Base-by-base conservation (phyloP, 2,113 vertebrate species). In the Dolichotis patagonum region DNA sequence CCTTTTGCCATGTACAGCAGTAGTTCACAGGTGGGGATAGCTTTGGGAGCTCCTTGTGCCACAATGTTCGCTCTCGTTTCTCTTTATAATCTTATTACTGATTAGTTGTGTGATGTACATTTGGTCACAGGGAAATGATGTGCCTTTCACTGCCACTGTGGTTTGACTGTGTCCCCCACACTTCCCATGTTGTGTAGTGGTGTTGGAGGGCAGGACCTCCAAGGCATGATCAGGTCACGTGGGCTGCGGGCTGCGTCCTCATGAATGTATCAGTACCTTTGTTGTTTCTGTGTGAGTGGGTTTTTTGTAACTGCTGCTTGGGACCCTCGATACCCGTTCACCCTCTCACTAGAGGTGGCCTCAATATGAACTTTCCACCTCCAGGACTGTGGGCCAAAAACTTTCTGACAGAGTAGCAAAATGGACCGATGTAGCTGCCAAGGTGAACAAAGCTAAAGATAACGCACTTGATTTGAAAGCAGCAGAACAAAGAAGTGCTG, bases 361-460 rank as follows among this genome's bases (percentile, higher is more conserved):
- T 58, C 26, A 3, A 4, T 26, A 38, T 10, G 49, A 20, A n/a
- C n/a, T 58, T 56, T 20, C 49, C 32, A 80, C 9, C 65, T 77
- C 56, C 41, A 86, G 60, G 67, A 71, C 35, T 58, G 32, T 24
- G 62, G 91, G 52, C 62, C 73, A 85, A 78, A 52, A 46, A 19
- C 28, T 60, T 91, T 69, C 52, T n/a, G 60, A 60, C 49, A 67
- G 22, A 91, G 13, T 49, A 86, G 62, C 73, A 81, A 54, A 85
- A 35, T 7, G 6, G 14, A 26, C 60, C 10, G 22, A n/a, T 20
- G 28, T 16, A 94, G 54, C 60, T 80, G 46, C 88, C 81, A 54
- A 22, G n/a, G 82, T 81, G 82, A 91, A 90, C 73, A 91, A 63
- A 97, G 56, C 62, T 75, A 69, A 90, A 85, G 86, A 67, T 77